A percentile compares a stretch with the other conserved stretches of the same genome.
These are phyloP conservation scores for Macrosoma leucophasiata DNA, from an alignment of 2,888 invertebrate genomes.

Conservation along the genomic window DNA sequence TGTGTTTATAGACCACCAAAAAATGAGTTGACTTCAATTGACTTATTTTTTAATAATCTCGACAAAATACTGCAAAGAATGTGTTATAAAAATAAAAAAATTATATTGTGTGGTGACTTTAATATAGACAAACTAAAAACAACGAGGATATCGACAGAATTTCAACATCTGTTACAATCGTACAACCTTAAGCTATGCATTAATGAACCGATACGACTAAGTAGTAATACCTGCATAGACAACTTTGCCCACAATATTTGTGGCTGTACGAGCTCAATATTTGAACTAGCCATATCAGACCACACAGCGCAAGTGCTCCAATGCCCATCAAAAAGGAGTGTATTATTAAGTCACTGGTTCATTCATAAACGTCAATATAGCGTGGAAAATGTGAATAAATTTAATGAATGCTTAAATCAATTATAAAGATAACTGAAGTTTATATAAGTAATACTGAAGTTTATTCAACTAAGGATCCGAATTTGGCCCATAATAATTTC, in stretches of 20 bases:
- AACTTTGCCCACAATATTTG: no score
- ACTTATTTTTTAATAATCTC: neutral
- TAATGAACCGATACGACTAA: neutral
- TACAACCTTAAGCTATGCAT: conserved; percentile 1
- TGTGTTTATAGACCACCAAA: conserved; percentile 3
- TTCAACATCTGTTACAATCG: conserved; percentile 1
- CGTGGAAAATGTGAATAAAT: conserved; percentile 5
- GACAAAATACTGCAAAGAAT: neutral
- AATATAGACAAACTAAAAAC: conserved; percentile 3
- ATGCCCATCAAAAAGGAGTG: neutral
- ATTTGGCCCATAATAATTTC: no score
- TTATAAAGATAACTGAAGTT: no score
- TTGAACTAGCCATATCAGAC: conserved; percentile 1
- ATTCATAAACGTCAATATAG: no score
- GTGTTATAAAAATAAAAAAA: conserved; percentile 4
- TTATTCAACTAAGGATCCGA: no score
- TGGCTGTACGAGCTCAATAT: neutral
- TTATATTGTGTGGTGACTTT: conserved; percentile 2
- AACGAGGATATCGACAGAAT: neutral
- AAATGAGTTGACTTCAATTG: neutral
- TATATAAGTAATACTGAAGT: no score
- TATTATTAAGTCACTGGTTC: neutral
- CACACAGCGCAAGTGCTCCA: neutral
- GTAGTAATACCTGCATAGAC: conserved; percentile 3
- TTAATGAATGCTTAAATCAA: neutral